Base-by-base conservation (phyloP, 2,113 vertebrate genomes). In the Hippocampus comes region DNA sequence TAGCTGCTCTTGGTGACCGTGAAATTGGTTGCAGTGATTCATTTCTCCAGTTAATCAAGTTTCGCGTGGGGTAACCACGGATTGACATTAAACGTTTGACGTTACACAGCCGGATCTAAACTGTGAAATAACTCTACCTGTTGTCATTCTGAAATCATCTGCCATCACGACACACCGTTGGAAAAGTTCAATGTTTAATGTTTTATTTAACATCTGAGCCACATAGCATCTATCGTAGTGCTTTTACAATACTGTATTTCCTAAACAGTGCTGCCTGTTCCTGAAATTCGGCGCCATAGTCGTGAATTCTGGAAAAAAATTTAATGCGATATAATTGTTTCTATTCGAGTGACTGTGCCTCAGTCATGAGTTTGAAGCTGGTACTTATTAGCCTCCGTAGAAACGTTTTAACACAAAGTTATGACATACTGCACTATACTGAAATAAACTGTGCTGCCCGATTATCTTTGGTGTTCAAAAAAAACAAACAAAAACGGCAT, bases 1-100 rank as follows among this genome's bases (percentile, higher is more conserved):
- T 73, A 68, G 67, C 78, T n/a, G 12, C 51, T 38, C 7, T 15
- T 11, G 68, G 79, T 81, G 82, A 78, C 55, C 53, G 11, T 53
- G 1, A 20, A 9, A 30, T 14, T 51, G 14, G 2, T 43, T 53
- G 34, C 18, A 64, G 15, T 4, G 20, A 12, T 34, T 65, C 1
- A 1, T 38, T 30, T 69, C 0, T 17, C 0, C 41, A 23, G n/a
- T 43, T 15, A 17, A 46, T 65, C 5, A 21, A 1, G 1, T 1
- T 18, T 34, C 9, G 2, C 46, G 34, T 53, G 25, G 25, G 0
- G 0, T 2, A 18, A 38, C 21, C n/a, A 9, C 9, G 56, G 2
- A 3, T 38, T 63, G 20, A 42, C 1, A 4, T 0, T 17, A n/a
- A 11, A 7, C 2, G 1, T 9, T 12, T 53, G 18, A 0, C 0